A percentile compares a stretch with the other conserved stretches of the same genome.
Conservation (phyloP, 2,888 invertebrate species). For the Listrodromus nycthemerus region DNA sequence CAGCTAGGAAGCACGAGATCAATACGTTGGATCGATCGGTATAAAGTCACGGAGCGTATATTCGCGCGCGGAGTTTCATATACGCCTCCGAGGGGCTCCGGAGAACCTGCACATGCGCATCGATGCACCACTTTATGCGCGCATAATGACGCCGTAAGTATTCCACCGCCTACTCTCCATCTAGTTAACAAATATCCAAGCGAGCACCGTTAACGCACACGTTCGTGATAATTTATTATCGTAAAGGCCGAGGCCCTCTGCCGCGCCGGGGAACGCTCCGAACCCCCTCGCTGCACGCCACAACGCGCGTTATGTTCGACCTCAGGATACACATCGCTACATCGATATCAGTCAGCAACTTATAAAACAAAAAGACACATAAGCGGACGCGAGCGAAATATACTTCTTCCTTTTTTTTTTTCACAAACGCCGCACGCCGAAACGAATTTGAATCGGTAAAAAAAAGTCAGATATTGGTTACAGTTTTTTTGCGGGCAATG, state of each 20-base stretch:
- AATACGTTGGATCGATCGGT: conserved; percentile 60
- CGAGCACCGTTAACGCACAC: conserved; percentile 72
- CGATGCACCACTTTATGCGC: conserved; percentile 66
- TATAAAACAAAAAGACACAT: conserved; percentile 65
- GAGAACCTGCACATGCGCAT: conserved; percentile 47
- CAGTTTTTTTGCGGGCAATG: not conserved
- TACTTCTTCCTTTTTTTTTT: conserved; percentile 16
- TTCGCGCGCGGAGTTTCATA: conserved; percentile 5
- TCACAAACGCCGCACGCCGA: not conserved
- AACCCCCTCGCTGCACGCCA: conserved; percentile 68
- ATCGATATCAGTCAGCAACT: conserved; percentile 74
- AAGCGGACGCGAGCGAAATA: conserved; percentile 30
- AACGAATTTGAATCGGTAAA: conserved; percentile 35
- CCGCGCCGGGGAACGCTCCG: conserved; percentile 9
- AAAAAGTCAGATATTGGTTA: conserved; percentile 19
- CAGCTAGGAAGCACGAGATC: conserved; percentile 50
- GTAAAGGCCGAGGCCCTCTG: conserved; percentile 41
- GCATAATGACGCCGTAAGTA: conserved; percentile 69
- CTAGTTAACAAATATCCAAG: conserved; percentile 82
- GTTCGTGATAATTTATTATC: conserved; percentile 80
- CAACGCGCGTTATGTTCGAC: conserved; percentile 74
- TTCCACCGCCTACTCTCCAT: conserved; percentile 78
- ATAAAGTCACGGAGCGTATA: conserved; percentile 36
- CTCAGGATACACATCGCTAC: conserved; percentile 71
- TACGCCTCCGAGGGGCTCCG: conserved; percentile 27